Conservation (phyloP, 2,113 vertebrate species). For the Ophiodon elongatus region DNA sequence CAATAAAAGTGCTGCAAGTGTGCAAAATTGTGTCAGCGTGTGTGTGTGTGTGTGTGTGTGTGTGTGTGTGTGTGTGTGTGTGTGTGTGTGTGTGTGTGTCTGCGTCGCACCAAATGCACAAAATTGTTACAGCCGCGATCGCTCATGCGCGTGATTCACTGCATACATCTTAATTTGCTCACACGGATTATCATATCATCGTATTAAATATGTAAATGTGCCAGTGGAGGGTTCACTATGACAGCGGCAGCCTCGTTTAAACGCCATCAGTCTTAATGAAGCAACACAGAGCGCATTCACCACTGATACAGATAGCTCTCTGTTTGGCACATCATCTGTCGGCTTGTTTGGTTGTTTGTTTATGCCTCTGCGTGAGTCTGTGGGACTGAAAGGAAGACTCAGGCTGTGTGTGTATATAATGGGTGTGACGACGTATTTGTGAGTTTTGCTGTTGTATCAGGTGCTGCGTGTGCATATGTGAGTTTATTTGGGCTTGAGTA, state of each 20-base stretch:
- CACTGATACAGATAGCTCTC: slow-evolving; percentile 72
- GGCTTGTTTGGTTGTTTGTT: slow-evolving; percentile 76
- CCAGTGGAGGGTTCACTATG: slow-evolving; percentile 69
- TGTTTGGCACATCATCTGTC: slow-evolving; percentile 79
- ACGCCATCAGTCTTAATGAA: slow-evolving; percentile 76
- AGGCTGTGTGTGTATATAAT: slow-evolving; percentile 40
- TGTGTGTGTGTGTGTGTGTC: slow-evolving; percentile 23
- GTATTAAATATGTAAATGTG: slow-evolving; percentile 80
- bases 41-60: slow-evolving; percentile 36
- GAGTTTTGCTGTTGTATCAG: slow-evolving; percentile 24
- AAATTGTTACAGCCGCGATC: slow-evolving; percentile 51
- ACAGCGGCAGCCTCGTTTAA: slow-evolving; percentile 76
- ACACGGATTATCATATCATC: slow-evolving; percentile 75
- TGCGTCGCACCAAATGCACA: slow-evolving; percentile 35
- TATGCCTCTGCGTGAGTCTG: slow-evolving; percentile 69
- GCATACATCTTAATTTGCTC: slow-evolving; percentile 78
- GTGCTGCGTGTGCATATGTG: slow-evolving; percentile 19
- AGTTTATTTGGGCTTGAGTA: slow-evolving; percentile 17
- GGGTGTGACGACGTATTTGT: slow-evolving; percentile 30
- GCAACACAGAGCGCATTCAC: slow-evolving; percentile 73
- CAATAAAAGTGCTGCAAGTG: slow-evolving; percentile 42
- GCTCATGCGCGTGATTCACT: slow-evolving; percentile 64
- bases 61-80: slow-evolving; percentile 36
- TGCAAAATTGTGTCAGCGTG: slow-evolving; percentile 36
- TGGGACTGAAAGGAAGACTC: slow-evolving; percentile 51